These are phyloP conservation scores for Chroicocephalus ridibundus DNA, from an alignment of 2,113 vertebrate species.

Conservation along the genomic window DNA sequence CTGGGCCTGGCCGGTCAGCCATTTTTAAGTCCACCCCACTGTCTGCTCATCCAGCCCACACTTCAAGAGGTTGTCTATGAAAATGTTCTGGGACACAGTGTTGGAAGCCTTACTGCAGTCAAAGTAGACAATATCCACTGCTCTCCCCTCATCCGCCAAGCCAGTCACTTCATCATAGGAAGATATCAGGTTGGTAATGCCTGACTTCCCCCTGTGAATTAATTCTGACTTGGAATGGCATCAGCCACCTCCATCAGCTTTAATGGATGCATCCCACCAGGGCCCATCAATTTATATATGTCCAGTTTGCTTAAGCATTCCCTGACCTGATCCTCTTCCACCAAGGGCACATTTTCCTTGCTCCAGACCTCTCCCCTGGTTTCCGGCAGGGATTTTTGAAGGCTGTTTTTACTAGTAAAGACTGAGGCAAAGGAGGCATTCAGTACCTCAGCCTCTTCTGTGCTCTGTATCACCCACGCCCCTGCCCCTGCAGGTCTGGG, in stretches of 20 bases:
- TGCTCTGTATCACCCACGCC: not conserved
- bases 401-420: not conserved
- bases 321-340: not conserved
- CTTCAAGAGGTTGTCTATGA: not conserved
- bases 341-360: not conserved
- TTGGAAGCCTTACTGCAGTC: not conserved
- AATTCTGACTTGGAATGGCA: not conserved
- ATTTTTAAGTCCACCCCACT: not conserved
- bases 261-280: not conserved
- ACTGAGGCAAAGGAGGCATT: not conserved
- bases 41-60: not conserved
- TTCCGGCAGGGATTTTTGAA: not conserved
- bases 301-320: not conserved
- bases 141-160: not conserved
- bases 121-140: not conserved
- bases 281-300: rapidly evolving
- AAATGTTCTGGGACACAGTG: not conserved
- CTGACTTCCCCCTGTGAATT: not conserved
- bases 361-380: not conserved
- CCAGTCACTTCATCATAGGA: not conserved
- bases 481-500: not conserved
- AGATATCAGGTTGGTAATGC: not conserved
- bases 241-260: not conserved
- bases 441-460: not conserved
- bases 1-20: not conserved